phyloP scores from a whole-genome alignment of 1,140 invertebrate species.

The Cherax destructor region DNA sequence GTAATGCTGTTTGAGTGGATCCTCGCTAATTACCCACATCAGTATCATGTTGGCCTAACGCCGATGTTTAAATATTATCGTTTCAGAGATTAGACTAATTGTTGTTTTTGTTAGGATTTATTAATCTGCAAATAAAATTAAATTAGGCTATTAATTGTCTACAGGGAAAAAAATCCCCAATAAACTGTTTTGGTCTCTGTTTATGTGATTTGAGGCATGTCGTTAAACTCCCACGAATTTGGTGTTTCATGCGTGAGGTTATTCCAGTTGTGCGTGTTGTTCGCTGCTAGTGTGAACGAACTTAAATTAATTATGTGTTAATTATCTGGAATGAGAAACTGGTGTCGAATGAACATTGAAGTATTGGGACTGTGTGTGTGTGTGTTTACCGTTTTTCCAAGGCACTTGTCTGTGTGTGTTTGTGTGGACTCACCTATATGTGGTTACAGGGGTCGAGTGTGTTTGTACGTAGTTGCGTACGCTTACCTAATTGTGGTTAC shows the following conservation, averaged over 20 bases:
- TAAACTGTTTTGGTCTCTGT: not conserved
- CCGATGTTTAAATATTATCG: slow-evolving; percentile 21
- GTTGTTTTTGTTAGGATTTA: slow-evolving; percentile 44
- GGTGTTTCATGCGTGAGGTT: too few relatives aligned
- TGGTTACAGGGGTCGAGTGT: too few relatives aligned
- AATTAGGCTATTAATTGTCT: slow-evolving; percentile 44
- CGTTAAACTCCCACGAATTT: too few relatives aligned
- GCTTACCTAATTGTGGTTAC: too few relatives aligned
- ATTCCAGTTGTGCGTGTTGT: too few relatives aligned
- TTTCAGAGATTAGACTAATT: slow-evolving; percentile 36
- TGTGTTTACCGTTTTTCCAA: too few relatives aligned
- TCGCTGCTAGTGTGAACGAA: not conserved
- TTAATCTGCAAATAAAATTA: slow-evolving; percentile 41
- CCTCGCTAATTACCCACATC: slow-evolving; percentile 3
- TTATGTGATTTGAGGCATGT: too few relatives aligned
- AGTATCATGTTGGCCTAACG: not conserved
- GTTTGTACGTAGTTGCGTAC: too few relatives aligned
- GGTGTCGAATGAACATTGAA: not conserved
- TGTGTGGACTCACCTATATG: too few relatives aligned
- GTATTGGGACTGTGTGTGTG: too few relatives aligned
- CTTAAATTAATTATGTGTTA: not conserved
- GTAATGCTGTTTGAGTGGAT: slow-evolving; percentile 23
- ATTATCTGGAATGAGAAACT: not conserved
- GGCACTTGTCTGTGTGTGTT: too few relatives aligned
- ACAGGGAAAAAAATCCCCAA: not conserved